Conservation (phyloP, 2,888 invertebrate species). For the Byasa hedistus region DNA sequence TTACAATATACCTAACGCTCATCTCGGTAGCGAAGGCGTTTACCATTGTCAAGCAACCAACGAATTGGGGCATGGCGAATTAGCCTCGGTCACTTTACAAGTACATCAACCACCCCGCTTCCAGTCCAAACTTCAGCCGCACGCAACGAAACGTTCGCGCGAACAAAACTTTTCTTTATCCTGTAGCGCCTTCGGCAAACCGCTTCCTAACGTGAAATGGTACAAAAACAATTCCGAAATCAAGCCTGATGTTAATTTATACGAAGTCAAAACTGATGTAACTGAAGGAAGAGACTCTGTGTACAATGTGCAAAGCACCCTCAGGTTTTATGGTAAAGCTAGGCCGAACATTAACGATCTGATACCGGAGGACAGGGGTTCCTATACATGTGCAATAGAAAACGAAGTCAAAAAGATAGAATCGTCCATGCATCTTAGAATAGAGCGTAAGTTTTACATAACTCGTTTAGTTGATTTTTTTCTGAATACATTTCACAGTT, state of each 20-base stretch:
- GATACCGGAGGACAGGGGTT: constrained; percentile 90
- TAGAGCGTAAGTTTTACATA: constrained; percentile 86
- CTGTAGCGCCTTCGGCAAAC: constrained; percentile 94
- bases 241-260: constrained; percentile 86
- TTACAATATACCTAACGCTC: constrained; percentile 91
- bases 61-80: constrained; percentile 91
- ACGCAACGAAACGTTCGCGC: constrained; percentile 88
- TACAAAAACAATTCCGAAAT: constrained; percentile 91
- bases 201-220: constrained; percentile 91
- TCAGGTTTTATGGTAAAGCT: constrained; percentile 89
- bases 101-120: constrained; percentile 94
- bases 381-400: constrained; percentile 92
- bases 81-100: constrained; percentile 90
- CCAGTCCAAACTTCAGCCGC: constrained; percentile 89
- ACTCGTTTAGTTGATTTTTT: neutral
- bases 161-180: constrained; percentile 89
- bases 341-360: constrained; percentile 88
- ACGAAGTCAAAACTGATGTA: constrained; percentile 89
- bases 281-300: constrained; percentile 89
- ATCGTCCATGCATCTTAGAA: constrained; percentile 93
- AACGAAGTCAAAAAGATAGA: constrained; percentile 94
- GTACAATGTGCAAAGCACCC: constrained; percentile 89
- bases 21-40: constrained; percentile 91
- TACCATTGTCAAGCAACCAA: constrained; percentile 95
- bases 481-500: neutral